Base-by-base conservation (phyloP, 2,888 invertebrate species). In the Dione vanillae region DNA sequence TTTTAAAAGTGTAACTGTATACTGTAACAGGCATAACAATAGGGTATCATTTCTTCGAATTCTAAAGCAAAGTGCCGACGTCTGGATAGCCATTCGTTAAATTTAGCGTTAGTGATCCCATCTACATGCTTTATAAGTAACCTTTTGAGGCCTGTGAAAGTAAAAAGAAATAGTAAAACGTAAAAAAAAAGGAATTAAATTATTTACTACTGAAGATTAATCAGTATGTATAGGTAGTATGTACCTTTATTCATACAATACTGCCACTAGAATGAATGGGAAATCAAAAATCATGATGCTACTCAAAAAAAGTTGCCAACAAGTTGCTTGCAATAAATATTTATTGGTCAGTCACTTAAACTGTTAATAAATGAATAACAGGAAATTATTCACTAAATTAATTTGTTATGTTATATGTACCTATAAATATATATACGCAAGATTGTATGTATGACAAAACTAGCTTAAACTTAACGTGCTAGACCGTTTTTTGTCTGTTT, bases 71-170 rank as follows among this genome's bases (percentile, higher is more conserved):
- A 85, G 83, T 79, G 87, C 87, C 89, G 86, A 80, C 82, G 83
- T 82, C 49, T 64, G 51, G 40, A 64, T 64, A 49, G 49, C 37
- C 61, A 49, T 64, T 51, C 77, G 91, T 91, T 92, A 90, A 92
- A 92, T 93, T 92, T 91, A 92, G 91, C 91, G 91, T 89, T 85
- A 90, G 87, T 90, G 86, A 92, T 92, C 87, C 82, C 84, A 89
- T 91, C 83, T 85, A 78, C 78, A 82, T 83, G 80, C 78, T 79
- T 80, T 79, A 76, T 78, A 69, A 65, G 70, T 78, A 77, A 68
- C 68, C 68, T 70, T 70, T 78, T 79, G 76, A 78, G 78, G 80
- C 78, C 73, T 79, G 82, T 79, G 83, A 88, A 87, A 90, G 86
- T 87, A 84, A 88, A 82, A 88, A 80, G 79, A 76, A 78, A 78